Evolutionary conservation across 2,113 vertebrate genomes (phyloP).

Genomic region (Nesoenas mayeri): DNA sequence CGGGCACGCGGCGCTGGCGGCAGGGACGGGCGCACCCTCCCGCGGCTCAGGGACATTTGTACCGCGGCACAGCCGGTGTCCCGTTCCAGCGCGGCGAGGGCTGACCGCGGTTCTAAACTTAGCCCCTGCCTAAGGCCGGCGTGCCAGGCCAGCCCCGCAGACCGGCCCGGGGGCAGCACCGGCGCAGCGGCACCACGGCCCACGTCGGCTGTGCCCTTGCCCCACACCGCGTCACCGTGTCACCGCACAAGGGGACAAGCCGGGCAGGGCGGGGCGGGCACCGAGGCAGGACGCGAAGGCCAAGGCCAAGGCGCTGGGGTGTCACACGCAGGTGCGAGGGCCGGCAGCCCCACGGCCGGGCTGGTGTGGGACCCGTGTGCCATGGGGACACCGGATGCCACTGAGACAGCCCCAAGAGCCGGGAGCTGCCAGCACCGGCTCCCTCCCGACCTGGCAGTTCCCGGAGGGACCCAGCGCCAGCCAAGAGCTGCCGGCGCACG

Average conservation of each 20-base stretch:
- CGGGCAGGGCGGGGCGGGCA: neutral
- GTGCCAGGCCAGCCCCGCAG: neutral
- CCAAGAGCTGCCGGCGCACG: fast-evolving
- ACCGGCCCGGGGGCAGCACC: neutral
- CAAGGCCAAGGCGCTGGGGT: neutral
- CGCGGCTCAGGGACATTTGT: neutral
- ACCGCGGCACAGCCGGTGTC: neutral
- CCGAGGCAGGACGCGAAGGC: fast-evolving
- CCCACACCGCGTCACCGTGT: too few species aligned
- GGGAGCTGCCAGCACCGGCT: too few species aligned
- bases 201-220: neutral
- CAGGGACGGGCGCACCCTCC: neutral
- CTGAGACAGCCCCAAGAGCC: too few species aligned
- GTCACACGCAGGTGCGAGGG: too few species aligned
- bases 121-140: neutral
- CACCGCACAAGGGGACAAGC: neutral
- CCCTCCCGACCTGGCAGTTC: neutral
- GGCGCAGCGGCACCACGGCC: neutral
- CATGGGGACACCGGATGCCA: neutral
- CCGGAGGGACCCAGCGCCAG: too few species aligned
- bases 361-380: neutral
- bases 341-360: fast-evolving
- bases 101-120: neutral
- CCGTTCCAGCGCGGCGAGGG: neutral
- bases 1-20: fast-evolving